These are phyloP conservation scores for Listronotus bonariensis DNA, from an alignment of 1,140 invertebrate genomes.

Conservation along the genomic window DNA sequence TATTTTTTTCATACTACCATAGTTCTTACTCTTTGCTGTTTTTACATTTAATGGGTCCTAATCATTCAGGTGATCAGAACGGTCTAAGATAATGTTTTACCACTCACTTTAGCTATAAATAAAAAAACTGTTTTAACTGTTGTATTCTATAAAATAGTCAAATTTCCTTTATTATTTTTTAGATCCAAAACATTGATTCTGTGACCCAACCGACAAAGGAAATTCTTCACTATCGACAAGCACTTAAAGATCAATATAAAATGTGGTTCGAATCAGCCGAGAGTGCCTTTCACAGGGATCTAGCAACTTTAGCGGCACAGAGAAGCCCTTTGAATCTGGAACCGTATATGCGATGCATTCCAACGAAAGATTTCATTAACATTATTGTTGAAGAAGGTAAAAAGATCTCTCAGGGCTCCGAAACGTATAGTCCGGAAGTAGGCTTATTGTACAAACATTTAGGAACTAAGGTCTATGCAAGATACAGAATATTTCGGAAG, in stretches of 20 bases:
- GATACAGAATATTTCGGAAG: slow-evolving; percentile 69
- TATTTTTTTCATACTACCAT: too few relatives aligned
- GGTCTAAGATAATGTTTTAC: too few relatives aligned
- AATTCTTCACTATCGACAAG: slow-evolving; percentile 57
- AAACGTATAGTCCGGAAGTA: slow-evolving; percentile 76
- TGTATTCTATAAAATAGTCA: too few relatives aligned
- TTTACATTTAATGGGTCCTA: too few relatives aligned
- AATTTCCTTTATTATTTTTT: not conserved
- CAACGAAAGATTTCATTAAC: slow-evolving; percentile 47
- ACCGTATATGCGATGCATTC: slow-evolving; percentile 68
- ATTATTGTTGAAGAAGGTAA: slow-evolving; percentile 52
- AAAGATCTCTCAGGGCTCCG: slow-evolving; percentile 71
- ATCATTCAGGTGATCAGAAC: too few relatives aligned
- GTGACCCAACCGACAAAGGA: slow-evolving; percentile 37
- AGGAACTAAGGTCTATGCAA: slow-evolving; percentile 69
- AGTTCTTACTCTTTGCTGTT: too few relatives aligned
- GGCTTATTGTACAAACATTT: slow-evolving; percentile 68
- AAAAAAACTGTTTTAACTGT: too few relatives aligned
- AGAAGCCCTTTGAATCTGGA: slow-evolving; percentile 65
- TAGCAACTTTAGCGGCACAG: slow-evolving; percentile 64
- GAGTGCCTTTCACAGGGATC: slow-evolving; percentile 69
- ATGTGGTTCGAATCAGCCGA: slow-evolving; percentile 67
- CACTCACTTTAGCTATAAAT: too few relatives aligned
- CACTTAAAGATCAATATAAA: slow-evolving; percentile 65
- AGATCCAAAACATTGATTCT: slow-evolving; percentile 44